Evolutionary conservation across 1,140 invertebrate species (phyloP).

Genomic region (Zaprionus ghesquierei): DNA sequence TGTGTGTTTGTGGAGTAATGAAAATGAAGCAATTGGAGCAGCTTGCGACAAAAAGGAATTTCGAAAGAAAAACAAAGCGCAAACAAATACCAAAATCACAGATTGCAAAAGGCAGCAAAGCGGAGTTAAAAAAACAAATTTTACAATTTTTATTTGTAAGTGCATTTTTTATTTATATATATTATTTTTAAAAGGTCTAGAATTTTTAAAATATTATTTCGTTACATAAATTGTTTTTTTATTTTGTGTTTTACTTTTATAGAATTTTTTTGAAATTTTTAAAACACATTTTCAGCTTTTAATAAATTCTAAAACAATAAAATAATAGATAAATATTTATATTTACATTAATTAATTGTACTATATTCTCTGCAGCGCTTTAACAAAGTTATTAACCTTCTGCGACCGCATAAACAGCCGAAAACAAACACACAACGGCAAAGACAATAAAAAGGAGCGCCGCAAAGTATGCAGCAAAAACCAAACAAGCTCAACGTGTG

Average conservation of each 20-base stretch:
- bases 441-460: slow-evolving; percentile 19
- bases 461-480: slow-evolving; percentile 39
- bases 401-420: slow-evolving; percentile 2
- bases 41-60: slow-evolving; percentile 29
- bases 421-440: slow-evolving; percentile 32
- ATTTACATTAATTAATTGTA: not conserved
- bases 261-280: not conserved
- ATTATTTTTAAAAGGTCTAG: not conserved
- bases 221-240: too few species aligned
- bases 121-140: not conserved
- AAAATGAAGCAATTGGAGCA: slow-evolving; percentile 57
- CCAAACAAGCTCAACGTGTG: not conserved
- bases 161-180: not conserved
- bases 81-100: not conserved
- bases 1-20: slow-evolving; percentile 33
- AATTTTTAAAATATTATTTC: not conserved
- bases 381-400: slow-evolving; percentile 26
- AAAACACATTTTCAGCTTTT: not conserved
- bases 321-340: not conserved
- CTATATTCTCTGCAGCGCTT: not conserved
- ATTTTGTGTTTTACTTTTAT: too few species aligned
- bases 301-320: not conserved
- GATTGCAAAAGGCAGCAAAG: not conserved
- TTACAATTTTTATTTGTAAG: not conserved
- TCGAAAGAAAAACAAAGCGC: slow-evolving; percentile 39